Evolutionary conservation across 2,888 invertebrate genomes (phyloP), one percentile per base, ranked within the genome.

Genomic region (Drosophila paranaensis): DNA sequence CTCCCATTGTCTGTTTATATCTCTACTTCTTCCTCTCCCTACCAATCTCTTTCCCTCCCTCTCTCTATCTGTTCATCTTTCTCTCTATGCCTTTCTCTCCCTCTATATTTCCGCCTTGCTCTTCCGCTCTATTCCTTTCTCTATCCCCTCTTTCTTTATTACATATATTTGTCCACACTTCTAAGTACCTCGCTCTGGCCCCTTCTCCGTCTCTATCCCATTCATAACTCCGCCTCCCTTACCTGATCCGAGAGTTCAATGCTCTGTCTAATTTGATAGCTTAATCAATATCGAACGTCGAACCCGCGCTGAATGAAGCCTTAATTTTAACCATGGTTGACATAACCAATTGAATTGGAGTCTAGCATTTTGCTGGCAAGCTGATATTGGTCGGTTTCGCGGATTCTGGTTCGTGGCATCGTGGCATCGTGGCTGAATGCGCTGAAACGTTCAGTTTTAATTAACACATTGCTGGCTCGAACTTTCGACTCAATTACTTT

Each of bases 361-460:
- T 54, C 54, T 82, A 84, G 66, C 75, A 75, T 78, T 67, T 65
- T 16, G 40, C 56, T 51, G 16, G n/a, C 30, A 62, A 25, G 45
- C 13, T 25, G 45, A 39, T n/a, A 45, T 33, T 20, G 48, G 54
- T 14, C 25, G 45, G 25, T 14, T 13, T 45, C 45, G 20, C 50
- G 10, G 39, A 45, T 55, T 48, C 71, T 20, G 54, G 63, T 14
- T 40, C 30, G 54, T 50, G 54, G 54, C 54, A 42, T n/a, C 40
- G 54, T 42, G 42, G 16, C 54, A 40, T n/a, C 40, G 54, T 42
- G 42, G 16, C 35, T 60, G 67, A 60, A 81, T 79, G 74, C 74
- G 82, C 72, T 79, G 74, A 66, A 79, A 79, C 89, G 84, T 89
- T 88, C 88, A 70, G 63, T 82, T 85, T 85, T 88, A 88, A 85